Evolutionary conservation across 2,797 vertebrate species (phyloP).

Genomic region (Stomatorhinus walkeri): DNA sequence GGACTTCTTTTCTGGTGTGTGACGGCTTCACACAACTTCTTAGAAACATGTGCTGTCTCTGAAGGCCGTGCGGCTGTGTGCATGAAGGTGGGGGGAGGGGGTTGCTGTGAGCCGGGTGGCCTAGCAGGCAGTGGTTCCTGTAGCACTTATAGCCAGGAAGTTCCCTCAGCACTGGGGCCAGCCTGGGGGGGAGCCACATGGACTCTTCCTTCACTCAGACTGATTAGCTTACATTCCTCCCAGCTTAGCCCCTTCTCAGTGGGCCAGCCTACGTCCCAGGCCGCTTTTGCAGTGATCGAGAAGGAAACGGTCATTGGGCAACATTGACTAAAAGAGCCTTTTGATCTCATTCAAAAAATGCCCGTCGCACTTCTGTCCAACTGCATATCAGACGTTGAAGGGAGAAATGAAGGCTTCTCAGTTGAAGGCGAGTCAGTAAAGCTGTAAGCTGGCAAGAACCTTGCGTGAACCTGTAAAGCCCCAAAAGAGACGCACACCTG

Average conservation of each 20-base stretch:
- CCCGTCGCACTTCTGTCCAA: not conserved
- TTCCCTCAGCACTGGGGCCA: not conserved
- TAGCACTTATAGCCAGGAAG: not conserved
- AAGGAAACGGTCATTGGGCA: not conserved
- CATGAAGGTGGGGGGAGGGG: not conserved
- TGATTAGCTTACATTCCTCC: not conserved
- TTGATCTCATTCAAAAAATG: not conserved
- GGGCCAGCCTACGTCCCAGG: not conserved
- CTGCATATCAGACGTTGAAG: not conserved
- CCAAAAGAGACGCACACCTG: not conserved
- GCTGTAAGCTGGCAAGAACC: not conserved
- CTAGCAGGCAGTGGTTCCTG: not conserved
- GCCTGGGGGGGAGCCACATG: not conserved
- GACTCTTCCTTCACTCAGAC: not conserved
- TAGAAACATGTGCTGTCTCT: not conserved
- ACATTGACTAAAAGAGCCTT: not conserved
- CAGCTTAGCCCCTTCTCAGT: not conserved
- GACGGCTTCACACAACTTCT: not conserved
- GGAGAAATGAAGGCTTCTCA: not conserved
- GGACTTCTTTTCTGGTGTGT: not conserved
- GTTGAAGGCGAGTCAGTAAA: not conserved
- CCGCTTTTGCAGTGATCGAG: too few species aligned
- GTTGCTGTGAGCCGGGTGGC: not conserved
- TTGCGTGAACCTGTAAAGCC: not conserved
- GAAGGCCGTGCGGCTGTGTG: not conserved